Base-by-base conservation (phyloP, 2,113 vertebrate genomes). In the Meleagris gallopavo region DNA sequence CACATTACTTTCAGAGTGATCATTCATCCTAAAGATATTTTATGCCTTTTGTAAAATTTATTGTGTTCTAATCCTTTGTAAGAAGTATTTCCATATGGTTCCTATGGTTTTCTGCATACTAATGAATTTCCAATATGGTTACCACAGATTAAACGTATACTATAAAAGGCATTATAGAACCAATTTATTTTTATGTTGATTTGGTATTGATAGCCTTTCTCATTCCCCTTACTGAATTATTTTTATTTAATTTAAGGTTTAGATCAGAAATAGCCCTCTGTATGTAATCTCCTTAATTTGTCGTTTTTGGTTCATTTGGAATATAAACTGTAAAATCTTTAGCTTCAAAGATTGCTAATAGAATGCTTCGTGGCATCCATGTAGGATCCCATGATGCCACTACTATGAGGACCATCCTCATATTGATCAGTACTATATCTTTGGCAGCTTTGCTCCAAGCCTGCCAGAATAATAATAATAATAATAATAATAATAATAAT, bases 21-120 rank as follows among this genome's bases (percentile, higher is more conserved):
- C 86, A 96, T 83, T 82, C 80, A 78, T 90, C 67, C 72, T 96
- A 71, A 93, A 95, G 83, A 96, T 96, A 95, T 95, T 96, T 94
- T 94, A 93, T 58, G 87, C 43, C 64, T 96, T 97, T 83, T 88
- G 58, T 96, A 76, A 94, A 93, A 83, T 94, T 94, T 80, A 89
- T 95, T 96, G 65, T 45, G 48, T 88, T 77, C 41, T 93, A 92
- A 77, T 93, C 62, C 86, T 94, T 89, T 96, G 48, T 78, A 93
- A 96, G 77, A 95, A 75, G 3, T 61, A 91, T 97, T 96, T 94
- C 94, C 75, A 92, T 76, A 83, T 62, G 83, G 19, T 76, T 70
- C 84, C 88, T 69, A 82, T 88, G 88, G 70, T 85, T 96, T 93
- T 94, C 82, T 95, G 82, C 71, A 83, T 96, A 80, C 73, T 95